Conservation (phyloP, 2,888 invertebrate genomes). For the Xanthorhoe designata region DNA sequence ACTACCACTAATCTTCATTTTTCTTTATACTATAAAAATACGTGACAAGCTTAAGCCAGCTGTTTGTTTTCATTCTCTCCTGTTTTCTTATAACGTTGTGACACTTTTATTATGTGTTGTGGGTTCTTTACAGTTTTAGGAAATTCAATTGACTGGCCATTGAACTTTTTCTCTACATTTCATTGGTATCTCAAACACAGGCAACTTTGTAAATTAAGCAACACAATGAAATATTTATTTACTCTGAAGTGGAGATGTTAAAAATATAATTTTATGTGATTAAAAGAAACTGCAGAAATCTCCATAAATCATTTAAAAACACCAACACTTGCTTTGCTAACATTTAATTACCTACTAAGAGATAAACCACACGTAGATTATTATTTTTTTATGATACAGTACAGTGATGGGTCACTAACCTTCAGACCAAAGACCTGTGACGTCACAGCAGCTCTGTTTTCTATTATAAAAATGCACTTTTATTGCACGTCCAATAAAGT, state of each 20-base stretch:
- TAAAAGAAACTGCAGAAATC: too few species aligned
- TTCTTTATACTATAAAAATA: slow-evolving; percentile 42
- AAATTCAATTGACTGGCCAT: slow-evolving; percentile 22
- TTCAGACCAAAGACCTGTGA: slow-evolving; percentile 49
- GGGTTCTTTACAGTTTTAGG: slow-evolving; percentile 16
- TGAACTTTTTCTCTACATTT: slow-evolving; percentile 2
- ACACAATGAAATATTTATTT: too few species aligned
- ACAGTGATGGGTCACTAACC: slow-evolving; percentile 52
- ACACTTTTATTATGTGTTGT: slow-evolving; percentile 36
- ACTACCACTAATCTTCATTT: slow-evolving; percentile 49
- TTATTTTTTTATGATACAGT: not conserved
- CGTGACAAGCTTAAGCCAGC: slow-evolving; percentile 42
- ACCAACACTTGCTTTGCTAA: too few species aligned
- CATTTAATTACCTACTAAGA: too few species aligned
- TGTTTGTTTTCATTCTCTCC: slow-evolving; percentile 41
- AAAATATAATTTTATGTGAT: too few species aligned
- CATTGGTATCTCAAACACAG: not conserved
- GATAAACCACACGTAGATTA: too few species aligned
- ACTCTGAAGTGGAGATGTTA: too few species aligned
- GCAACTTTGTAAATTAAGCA: too few species aligned
- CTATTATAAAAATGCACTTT: slow-evolving; percentile 51
- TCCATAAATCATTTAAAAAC: too few species aligned
- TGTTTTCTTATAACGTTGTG: slow-evolving; percentile 39
- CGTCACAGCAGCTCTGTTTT: slow-evolving; percentile 40
- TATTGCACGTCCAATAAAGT: slow-evolving; percentile 41